Evolutionary conservation across 64 coral and sea anemone species (phyloP).

Genomic region (Pachyseris speciosa): DNA sequence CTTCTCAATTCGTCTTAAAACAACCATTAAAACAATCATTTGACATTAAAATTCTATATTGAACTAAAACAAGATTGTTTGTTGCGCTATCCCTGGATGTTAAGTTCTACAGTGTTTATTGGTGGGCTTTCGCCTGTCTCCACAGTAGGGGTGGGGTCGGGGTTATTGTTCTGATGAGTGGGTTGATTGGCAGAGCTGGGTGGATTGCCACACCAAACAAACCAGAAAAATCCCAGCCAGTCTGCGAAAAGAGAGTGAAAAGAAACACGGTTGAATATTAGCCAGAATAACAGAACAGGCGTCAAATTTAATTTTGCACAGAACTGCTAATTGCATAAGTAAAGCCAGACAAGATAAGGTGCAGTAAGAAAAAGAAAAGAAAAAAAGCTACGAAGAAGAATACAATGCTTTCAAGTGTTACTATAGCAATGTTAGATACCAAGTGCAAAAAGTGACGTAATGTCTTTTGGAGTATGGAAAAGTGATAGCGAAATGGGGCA

Average conservation of each 20-base stretch:
- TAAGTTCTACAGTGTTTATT: slow-evolving; percentile 68
- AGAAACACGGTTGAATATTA: neutral
- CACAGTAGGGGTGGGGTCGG: slow-evolving; percentile 44
- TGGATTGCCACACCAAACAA: slow-evolving; percentile 85
- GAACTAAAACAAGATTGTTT: neutral
- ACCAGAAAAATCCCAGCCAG: slow-evolving; percentile 95
- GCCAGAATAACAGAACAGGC: neutral
- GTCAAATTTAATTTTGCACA: too few species aligned
- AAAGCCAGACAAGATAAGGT: too few species aligned
- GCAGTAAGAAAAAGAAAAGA: too few species aligned
- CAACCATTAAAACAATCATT: too few species aligned
- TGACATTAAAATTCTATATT: neutral
- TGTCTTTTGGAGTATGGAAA: too few species aligned
- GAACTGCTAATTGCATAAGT: too few species aligned
- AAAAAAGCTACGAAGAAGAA: too few species aligned
- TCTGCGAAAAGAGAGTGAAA: slow-evolving; percentile 37
- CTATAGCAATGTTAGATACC: too few species aligned
- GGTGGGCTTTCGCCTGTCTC: slow-evolving; percentile 50
- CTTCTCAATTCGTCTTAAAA: too few species aligned
- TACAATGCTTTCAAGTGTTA: too few species aligned
- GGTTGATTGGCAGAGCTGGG: slow-evolving; percentile 55
- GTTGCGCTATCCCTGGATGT: slow-evolving; percentile 49
- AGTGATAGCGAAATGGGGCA: too few species aligned
- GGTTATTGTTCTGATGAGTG: neutral
- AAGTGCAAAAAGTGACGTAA: too few species aligned